Conservation (phyloP, 2,797 vertebrate genomes). For the Pelodytes ibericus region DNA sequence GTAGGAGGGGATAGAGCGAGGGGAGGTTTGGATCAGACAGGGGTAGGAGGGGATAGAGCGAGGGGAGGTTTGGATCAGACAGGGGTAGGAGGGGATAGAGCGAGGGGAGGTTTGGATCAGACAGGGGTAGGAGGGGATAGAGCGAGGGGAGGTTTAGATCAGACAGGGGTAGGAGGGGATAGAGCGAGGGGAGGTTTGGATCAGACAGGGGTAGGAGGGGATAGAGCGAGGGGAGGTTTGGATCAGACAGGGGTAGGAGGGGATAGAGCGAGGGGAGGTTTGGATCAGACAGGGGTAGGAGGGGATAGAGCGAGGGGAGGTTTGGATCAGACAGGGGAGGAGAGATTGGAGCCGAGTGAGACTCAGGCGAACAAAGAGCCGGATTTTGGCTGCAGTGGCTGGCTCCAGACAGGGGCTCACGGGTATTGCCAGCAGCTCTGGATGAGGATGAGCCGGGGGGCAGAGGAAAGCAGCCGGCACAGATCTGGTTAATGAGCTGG, state of each 20-base stretch:
- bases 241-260: background rate
- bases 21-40: background rate
- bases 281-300: background rate
- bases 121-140: background rate
- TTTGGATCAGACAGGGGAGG: background rate
- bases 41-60: too few species aligned
- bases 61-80: background rate
- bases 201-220: background rate
- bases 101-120: background rate
- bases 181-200: background rate
- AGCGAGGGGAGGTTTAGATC: too few species aligned
- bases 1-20: too few species aligned
- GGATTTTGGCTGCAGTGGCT: constrained; percentile 29
- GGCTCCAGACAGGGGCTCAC: background rate
- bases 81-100: background rate
- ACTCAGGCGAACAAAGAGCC: constrained; percentile 58
- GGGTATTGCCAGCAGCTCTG: constrained; percentile 2
- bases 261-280: background rate
- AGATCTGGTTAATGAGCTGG: background rate
- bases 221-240: too few species aligned
- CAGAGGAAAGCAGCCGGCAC: constrained; percentile 3
- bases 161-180: background rate
- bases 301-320: constrained; percentile 50
- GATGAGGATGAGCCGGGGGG: constrained; percentile 33
- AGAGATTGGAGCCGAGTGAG: constrained; percentile 57